Evolutionary conservation across 2,888 invertebrate genomes (phyloP), one percentile per base, ranked within the genome.

Genomic region (Agrotis puta): DNA sequence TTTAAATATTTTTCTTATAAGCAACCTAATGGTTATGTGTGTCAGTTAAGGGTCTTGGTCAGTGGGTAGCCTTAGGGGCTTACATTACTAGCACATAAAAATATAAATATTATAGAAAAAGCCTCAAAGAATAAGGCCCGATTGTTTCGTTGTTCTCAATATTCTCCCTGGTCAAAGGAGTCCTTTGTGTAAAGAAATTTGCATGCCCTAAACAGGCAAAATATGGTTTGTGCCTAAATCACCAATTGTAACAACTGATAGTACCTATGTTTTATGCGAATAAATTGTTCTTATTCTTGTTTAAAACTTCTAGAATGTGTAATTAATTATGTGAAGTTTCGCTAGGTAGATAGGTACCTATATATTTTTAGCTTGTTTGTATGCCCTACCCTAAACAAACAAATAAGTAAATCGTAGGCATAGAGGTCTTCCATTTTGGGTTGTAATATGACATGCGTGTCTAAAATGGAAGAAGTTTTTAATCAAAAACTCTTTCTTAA

Each of bases 241-340:
- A n/a, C n/a, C n/a, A n/a, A n/a, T n/a, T n/a, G n/a, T n/a, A n/a
- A n/a, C n/a, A n/a, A n/a, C n/a, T n/a, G n/a, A n/a, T n/a, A n/a
- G n/a, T n/a, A n/a, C n/a, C n/a, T n/a, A n/a, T n/a, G n/a, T n/a
- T n/a, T n/a, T n/a, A n/a, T n/a, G n/a, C n/a, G n/a, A n/a, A n/a
- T n/a, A n/a, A n/a, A n/a, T n/a, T n/a, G n/a, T n/a, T n/a, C n/a
- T n/a, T n/a, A n/a, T n/a, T n/a, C n/a, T n/a, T n/a, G n/a, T 20
- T 47, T 14, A 47, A 47, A 39, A 39, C n/a, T 56, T 70, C 45
- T 56, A 70, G 70, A 54, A 33, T 33, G 33, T 33, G n/a, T n/a
- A n/a, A n/a, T n/a, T n/a, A n/a, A n/a, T n/a, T n/a, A n/a, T n/a
- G n/a, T n/a, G n/a, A n/a, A n/a, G n/a, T n/a, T n/a, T n/a, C n/a